Base-by-base conservation (phyloP, 2,888 invertebrate genomes). In the Stenchaetothrips biformis region DNA sequence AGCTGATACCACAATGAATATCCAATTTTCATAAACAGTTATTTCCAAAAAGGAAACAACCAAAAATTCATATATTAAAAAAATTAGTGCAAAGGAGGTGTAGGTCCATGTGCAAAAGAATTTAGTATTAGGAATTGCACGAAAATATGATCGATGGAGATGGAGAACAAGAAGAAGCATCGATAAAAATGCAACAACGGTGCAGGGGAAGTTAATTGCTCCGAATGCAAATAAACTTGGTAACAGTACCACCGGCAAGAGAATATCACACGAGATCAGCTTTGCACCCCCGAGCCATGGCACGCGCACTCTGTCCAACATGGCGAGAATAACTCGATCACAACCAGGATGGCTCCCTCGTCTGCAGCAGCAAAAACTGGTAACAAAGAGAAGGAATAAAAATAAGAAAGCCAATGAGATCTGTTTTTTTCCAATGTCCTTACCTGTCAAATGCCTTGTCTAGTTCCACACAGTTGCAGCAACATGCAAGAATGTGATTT, bases 51-150 rank as follows among this genome's bases (percentile, higher is more conserved):
- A 87, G 8, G 92, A 91, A 53, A 94, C 90, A n/a, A 94, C 92
- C 82, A 88, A 88, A 80, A 90, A 86, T 85, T 95, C 92, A 87
- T 94, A 94, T 27, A 94, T 89, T 37, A 92, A 83, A 84, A 92
- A 90, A 85, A 94, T 87, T 83, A 90, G 89, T 7, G 91, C 84
- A 6, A 91, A 89, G 13, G 94, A 93, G 78, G 92, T 91, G 77
- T 93, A 85, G 0, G 92, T 90, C 94, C 95, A 95, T 83, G 92
- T 90, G 82, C 91, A 89, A 86, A 94, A 94, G 86, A 95, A 94
- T 84, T 91, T 91, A 1, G 94, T 92, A 81, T 91, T 89, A 6
- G 86, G 85, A 79, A 83, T 83, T 7, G 11, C 7, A 25, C 67
- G 67, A 74, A 74, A 74, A 25, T 74, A 74, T 25, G 11, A 11